Base-by-base conservation (phyloP, 2,888 invertebrate species). In the Machimus atricapillus region DNA sequence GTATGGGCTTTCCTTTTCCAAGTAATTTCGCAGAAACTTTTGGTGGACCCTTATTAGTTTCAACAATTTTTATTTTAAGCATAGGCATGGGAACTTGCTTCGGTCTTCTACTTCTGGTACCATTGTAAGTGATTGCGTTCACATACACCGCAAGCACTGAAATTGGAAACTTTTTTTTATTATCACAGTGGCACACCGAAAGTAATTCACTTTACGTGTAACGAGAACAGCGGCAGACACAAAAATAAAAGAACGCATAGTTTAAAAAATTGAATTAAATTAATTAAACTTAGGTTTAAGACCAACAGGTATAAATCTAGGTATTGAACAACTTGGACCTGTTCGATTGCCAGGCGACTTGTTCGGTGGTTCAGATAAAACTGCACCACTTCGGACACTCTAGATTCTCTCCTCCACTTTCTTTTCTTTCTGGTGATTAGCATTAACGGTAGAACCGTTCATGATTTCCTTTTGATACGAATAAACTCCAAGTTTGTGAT, bases 381-480 rank as follows among this genome's bases (percentile, higher is more conserved):
- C 83, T 83, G 66, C 40, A 40, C 58, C 37, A 66, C 66, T 37
- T 66, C 81, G 58, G 40, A 66, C 34, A 58, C 34, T 66, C 9
- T 14, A 66, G 66, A 58, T 66, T 58, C 83, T 83, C 83, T 83
- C 66, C 37, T 83, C 83, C 66, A 83, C 83, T 83, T 83, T 83
- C 83, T 83, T 58, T 58, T 66, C 66, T 83, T 83, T 83, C 66
- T 58, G 66, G 66, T 83, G 83, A 66, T 83, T 83, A 83, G 37
- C 83, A 66, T 83, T 83, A 83, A 83, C 83, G 83, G 83, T 83
- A 58, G 83, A 83, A 66, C 40, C 66, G 66, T 66, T 66, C 34
- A 83, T 66, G 83, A 83, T 83, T 66, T 83, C 27, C 79, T 81
- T 83, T 83, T 83, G 66, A 83, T 58, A 66, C 83, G 83, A 83